Evolutionary conservation across 2,888 invertebrate genomes (phyloP).

Genomic region (Drymonia ruficornis): DNA sequence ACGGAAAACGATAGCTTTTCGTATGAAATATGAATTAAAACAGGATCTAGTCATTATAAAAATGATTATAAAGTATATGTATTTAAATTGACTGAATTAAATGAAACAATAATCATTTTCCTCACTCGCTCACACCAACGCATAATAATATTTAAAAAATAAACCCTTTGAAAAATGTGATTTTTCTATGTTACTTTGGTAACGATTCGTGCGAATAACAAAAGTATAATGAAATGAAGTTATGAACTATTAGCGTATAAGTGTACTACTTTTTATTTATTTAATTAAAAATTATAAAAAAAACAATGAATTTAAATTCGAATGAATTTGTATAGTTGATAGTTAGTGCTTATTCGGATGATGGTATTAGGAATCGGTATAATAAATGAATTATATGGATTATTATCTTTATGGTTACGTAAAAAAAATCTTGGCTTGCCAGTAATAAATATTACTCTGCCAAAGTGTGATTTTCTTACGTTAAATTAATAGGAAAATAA

Average conservation of each 20-base stretch:
- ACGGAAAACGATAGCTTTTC: background rate
- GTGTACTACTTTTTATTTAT: constrained; percentile 74
- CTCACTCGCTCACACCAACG: constrained; percentile 64
- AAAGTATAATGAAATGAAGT: constrained; percentile 66
- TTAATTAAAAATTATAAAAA: constrained; percentile 48
- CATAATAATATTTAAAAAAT: constrained; percentile 31
- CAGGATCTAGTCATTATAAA: constrained; percentile 55
- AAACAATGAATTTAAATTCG: constrained; percentile 58
- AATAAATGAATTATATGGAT: constrained; percentile 18
- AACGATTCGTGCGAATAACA: constrained; percentile 66
- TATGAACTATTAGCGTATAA: constrained; percentile 74
- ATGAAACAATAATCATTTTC: constrained; percentile 17
- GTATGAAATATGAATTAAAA: constrained; percentile 23
- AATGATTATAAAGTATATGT: constrained; percentile 31
- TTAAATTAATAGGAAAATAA: background rate
- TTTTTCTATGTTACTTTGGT: constrained; percentile 69
- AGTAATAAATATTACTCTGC: background rate
- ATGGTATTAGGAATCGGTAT: constrained; percentile 22
- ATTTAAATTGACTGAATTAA: constrained; percentile 27
- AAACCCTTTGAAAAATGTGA: constrained; percentile 65
- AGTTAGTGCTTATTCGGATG: constrained; percentile 44
- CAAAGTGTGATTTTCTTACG: background rate
- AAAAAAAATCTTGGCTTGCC: background rate
- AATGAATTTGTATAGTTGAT: constrained; percentile 49
- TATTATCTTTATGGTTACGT: background rate